A percentile compares a stretch with the other conserved stretches of the same genome.
Evolutionary conservation across 2,113 vertebrate species (phyloP).

Genomic region (Macheiramphus alcinus): DNA sequence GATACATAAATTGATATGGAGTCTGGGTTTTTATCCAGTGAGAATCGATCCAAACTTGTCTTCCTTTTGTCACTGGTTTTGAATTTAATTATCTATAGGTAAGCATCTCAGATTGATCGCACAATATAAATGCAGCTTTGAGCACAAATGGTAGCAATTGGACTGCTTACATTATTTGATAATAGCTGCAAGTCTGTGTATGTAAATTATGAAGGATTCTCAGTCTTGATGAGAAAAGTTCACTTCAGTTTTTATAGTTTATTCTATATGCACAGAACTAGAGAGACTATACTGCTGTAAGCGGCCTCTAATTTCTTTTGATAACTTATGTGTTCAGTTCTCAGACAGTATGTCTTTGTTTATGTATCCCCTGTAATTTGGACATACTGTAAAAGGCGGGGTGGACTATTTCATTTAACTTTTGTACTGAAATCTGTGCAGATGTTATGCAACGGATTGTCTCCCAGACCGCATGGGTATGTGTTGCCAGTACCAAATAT

Average conservation of each 20-base stretch:
- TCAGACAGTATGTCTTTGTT: not conserved
- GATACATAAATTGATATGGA: not conserved
- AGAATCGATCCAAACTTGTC: not conserved
- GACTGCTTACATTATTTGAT: not conserved
- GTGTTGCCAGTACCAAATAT: not conserved
- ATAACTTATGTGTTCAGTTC: not conserved
- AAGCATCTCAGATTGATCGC: not conserved
- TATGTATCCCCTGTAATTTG: not conserved
- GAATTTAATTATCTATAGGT: not conserved
- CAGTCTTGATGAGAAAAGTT: not conserved
- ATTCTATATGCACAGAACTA: not conserved
- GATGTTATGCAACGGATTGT: not conserved
- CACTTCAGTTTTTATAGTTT: not conserved
- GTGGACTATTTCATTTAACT: not conserved
- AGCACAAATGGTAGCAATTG: not conserved
- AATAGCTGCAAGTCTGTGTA: not conserved
- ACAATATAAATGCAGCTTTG: not conserved
- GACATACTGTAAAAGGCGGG: not conserved
- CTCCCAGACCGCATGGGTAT: not conserved
- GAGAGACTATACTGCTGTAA: not conserved
- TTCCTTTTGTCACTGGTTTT: not conserved
- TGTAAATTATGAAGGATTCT: not conserved
- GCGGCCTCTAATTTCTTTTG: not conserved
- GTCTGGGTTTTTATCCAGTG: not conserved
- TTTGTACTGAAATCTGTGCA: not conserved